phyloP scores from a whole-genome alignment of 2,888 invertebrate species.

The Trichopoda pennipes region DNA sequence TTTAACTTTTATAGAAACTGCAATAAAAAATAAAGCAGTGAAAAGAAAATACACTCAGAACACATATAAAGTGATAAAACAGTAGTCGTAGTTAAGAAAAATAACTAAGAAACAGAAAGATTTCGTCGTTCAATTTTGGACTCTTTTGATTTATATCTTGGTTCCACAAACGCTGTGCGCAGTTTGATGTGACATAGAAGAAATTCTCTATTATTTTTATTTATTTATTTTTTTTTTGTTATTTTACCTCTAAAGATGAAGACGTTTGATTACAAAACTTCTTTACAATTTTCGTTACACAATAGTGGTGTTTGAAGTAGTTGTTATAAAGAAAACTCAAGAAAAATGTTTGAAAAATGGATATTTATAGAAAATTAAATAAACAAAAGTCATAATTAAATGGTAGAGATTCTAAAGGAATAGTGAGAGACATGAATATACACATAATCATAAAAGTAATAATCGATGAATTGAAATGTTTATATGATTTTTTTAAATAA shows the following conservation, averaged over 20 bases:
- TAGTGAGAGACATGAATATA: slow-evolving; percentile 68
- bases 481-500: not conserved
- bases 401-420: slow-evolving; percentile 66
- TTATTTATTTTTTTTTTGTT: no score
- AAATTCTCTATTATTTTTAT: slow-evolving; percentile 48
- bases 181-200: slow-evolving; percentile 39
- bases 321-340: slow-evolving; percentile 57
- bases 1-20: slow-evolving; percentile 34
- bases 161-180: slow-evolving; percentile 45
- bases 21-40: slow-evolving; percentile 53
- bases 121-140: slow-evolving; percentile 16
- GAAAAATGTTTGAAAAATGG: slow-evolving; percentile 55
- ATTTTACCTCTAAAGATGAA: slow-evolving; percentile 78
- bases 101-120: slow-evolving; percentile 25
- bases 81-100: slow-evolving; percentile 27
- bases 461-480: slow-evolving; percentile 17
- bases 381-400: slow-evolving; percentile 47
- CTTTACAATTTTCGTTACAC: slow-evolving; percentile 54
- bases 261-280: slow-evolving; percentile 72
- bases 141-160: slow-evolving; percentile 12
- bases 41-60: slow-evolving; percentile 38
- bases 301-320: slow-evolving; percentile 48
- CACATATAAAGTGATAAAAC: slow-evolving; percentile 25
- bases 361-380: slow-evolving; percentile 53
- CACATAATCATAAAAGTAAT: slow-evolving; percentile 54